phyloP scores from a whole-genome alignment of 2,113 vertebrate species.

The Turdus rufiventris region DNA sequence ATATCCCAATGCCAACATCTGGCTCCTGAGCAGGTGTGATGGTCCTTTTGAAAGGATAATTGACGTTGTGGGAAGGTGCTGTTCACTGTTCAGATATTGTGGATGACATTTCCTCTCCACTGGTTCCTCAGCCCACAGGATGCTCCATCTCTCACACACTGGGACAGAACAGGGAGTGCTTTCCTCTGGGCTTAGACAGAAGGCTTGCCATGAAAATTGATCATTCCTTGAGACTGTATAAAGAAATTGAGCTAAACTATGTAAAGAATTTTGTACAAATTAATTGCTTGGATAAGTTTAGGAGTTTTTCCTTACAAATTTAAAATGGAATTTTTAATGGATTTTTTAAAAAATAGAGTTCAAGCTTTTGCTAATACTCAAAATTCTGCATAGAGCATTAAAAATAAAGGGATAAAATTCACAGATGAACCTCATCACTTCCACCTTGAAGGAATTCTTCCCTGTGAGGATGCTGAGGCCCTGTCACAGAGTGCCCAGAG shows the following conservation, averaged over 20 bases:
- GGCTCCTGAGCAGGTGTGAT: neutral
- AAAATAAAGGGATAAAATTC: neutral
- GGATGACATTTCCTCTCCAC: neutral
- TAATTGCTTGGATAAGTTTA: neutral
- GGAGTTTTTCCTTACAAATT: neutral
- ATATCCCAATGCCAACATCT: neutral
- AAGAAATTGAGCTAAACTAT: neutral
- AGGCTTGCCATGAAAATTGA: fast-evolving
- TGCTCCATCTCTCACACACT: fast-evolving
- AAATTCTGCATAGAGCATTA: neutral
- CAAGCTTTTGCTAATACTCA: fast-evolving
- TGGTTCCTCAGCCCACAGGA: neutral
- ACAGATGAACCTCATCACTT: neutral
- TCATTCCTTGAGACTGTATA: fast-evolving
- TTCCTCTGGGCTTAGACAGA: neutral
- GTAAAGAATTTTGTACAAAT: neutral
- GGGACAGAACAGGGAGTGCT: fast-evolving
- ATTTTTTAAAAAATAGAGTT: neutral
- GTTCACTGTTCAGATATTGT: neutral
- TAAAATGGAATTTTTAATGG: neutral
- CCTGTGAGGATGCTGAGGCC: fast-evolving
- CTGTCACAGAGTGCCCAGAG: neutral
- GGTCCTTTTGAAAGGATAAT: neutral
- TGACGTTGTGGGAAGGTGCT: neutral
- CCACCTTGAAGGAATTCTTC: neutral